A percentile compares a stretch with the other conserved stretches of the same genome.
Evolutionary conservation across 1,140 invertebrate species (phyloP).

Genomic region (Drosophila ficusphila): DNA sequence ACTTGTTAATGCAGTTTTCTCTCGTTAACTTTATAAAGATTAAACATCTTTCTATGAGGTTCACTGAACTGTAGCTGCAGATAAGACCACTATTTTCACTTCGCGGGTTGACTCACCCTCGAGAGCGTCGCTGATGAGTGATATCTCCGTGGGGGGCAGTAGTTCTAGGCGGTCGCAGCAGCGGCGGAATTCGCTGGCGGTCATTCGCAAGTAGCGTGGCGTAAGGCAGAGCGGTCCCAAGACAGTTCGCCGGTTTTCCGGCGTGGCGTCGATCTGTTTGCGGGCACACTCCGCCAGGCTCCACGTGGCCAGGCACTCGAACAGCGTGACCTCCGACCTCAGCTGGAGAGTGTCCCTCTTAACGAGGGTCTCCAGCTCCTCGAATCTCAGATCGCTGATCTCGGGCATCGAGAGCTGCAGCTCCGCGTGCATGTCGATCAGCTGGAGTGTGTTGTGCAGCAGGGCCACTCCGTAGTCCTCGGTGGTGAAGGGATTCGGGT

Average conservation of each 20-base stretch:
- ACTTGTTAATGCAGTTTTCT: neutral
- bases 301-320: slow-evolving; percentile 79
- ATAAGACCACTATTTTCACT: neutral
- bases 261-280: slow-evolving; percentile 69
- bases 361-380: slow-evolving; percentile 80
- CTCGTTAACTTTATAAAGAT: neutral
- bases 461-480: slow-evolving; percentile 80
- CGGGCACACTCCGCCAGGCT: slow-evolving; percentile 76
- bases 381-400: slow-evolving; percentile 74
- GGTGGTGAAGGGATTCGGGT: slow-evolving; percentile 80
- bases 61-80: neutral
- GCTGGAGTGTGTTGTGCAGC: slow-evolving; percentile 77
- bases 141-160: slow-evolving; percentile 67
- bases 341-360: slow-evolving; percentile 77
- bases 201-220: slow-evolving; percentile 79
- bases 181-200: slow-evolving; percentile 63
- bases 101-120: slow-evolving; percentile 57
- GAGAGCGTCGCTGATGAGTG: slow-evolving; percentile 67
- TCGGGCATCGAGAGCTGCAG: slow-evolving; percentile 63
- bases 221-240: slow-evolving; percentile 77
- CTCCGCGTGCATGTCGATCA: slow-evolving; percentile 83
- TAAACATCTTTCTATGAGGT: neutral
- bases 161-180: slow-evolving; percentile 77
- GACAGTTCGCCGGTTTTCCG: slow-evolving; percentile 78
- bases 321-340: slow-evolving; percentile 72